Evolutionary conservation across 2,888 invertebrate species (phyloP), one percentile per base, ranked within the genome.

Genomic region (Girardia tigrina): DNA sequence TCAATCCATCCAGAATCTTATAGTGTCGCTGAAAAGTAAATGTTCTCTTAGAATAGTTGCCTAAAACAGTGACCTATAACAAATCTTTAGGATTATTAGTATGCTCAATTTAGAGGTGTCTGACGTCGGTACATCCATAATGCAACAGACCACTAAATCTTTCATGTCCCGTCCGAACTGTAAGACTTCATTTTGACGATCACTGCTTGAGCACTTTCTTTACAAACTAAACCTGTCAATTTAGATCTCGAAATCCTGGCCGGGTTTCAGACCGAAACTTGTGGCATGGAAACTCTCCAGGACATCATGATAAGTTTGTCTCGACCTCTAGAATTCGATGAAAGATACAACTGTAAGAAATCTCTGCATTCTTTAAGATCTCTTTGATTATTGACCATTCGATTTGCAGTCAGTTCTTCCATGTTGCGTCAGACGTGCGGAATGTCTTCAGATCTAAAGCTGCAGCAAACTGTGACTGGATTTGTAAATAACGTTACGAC

Each of bases 1-100:
- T 90, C 90, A 84, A 90, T 94, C 78, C 94, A 94, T 86, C 94
- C 94, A 0, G 94, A 94, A 84, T 91, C 92, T 71, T 94, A 94
- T 81, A 83, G 84, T 8, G 81, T 89, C 28, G 90, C 91, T 0
- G 85, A 88, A 80, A 86, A 86, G 42, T 73, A 29, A 23, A 56
- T 4, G 4, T 56, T n/a, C 4, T 56, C n/a, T 12, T 36, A 12
- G n/a, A 8, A n/a, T n/a, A 20, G 8, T 12, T 20, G 23, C 4
- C 6, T 12, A 12, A n/a, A 56, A 56, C 23, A 16, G n/a, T n/a
- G n/a, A n/a, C 23, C 6, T 56, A 12, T 8, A 56, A 20, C 23
- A 20, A n/a, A 56, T 36, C 8, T 56, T 56, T 4, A 56, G 56
- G 23, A 56, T 56, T 56, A 56, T 56, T 16, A 4, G 23, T 12